phyloP scores from a whole-genome alignment of 2,113 vertebrate genomes.

The Chlorocebus sabaeus region DNA sequence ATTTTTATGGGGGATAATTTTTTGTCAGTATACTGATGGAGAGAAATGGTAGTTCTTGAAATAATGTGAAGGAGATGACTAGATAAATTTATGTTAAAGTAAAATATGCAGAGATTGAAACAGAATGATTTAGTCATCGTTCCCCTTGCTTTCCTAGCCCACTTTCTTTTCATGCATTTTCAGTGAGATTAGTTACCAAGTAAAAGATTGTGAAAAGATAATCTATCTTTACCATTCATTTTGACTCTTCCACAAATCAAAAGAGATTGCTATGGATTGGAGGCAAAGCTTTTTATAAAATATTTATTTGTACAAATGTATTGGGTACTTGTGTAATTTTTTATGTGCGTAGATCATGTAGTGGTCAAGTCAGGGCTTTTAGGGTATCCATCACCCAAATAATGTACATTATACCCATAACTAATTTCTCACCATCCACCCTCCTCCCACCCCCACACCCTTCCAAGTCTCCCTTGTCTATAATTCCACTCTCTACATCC shows the following conservation, averaged over 20 bases:
- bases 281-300: background rate
- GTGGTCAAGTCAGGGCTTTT: background rate
- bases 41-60: background rate
- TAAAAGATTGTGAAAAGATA: constrained; percentile 2
- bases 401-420: background rate
- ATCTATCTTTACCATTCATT: background rate
- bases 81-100: constrained; percentile 20
- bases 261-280: background rate
- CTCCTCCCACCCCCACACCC: background rate
- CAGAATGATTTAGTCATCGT: background rate
- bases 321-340: background rate
- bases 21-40: background rate
- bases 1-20: constrained; percentile 1
- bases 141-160: background rate
- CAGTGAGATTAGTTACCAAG: background rate
- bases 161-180: background rate
- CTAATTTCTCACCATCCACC: background rate
- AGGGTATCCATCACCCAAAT: background rate
- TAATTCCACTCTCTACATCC: background rate
- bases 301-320: background rate
- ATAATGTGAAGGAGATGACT: background rate
- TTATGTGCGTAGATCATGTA: background rate
- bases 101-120: background rate
- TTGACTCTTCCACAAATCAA: background rate
- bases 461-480: background rate